A percentile compares a stretch with the other conserved stretches of the same genome.
phyloP scores from a whole-genome alignment of 2,888 invertebrate species.

The Acronicta psi region DNA sequence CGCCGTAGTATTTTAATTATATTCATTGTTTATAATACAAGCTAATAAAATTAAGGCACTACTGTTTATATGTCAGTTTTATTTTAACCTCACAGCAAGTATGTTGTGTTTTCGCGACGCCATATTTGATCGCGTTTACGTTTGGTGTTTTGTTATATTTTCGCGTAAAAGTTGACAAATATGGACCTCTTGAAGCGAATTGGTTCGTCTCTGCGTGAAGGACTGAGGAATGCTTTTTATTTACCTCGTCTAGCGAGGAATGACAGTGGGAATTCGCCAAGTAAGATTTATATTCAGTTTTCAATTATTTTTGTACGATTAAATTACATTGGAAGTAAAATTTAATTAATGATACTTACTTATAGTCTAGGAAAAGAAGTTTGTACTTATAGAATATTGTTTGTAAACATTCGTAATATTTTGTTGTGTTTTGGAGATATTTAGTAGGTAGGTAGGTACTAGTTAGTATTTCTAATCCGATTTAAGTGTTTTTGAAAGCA shows the following conservation, averaged over 20 bases:
- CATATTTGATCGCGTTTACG: slow-evolving; percentile 42
- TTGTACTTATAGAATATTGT: too few species aligned
- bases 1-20: slow-evolving; percentile 63
- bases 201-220: slow-evolving; percentile 45
- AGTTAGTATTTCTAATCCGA: too few species aligned
- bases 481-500: too few species aligned
- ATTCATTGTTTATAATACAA: slow-evolving; percentile 60
- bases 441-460: too few species aligned
- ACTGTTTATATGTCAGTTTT: slow-evolving; percentile 66
- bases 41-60: slow-evolving; percentile 61
- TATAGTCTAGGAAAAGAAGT: background rate
- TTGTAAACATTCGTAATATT: too few species aligned
- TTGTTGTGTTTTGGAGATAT: too few species aligned
- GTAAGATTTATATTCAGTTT: slow-evolving; percentile 61
- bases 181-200: slow-evolving; percentile 57
- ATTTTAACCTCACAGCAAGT: slow-evolving; percentile 63
- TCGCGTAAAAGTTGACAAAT: slow-evolving; percentile 56
- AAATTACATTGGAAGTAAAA: background rate
- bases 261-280: slow-evolving; percentile 60
- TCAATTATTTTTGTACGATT: background rate
- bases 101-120: slow-evolving; percentile 68
- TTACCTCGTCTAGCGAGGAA: slow-evolving; percentile 51
- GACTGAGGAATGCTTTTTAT: slow-evolving; percentile 54
- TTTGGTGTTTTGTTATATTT: slow-evolving; percentile 50
- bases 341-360: too few species aligned